phyloP scores from a whole-genome alignment of 2,888 invertebrate species.

The Tenthredo mesomela region DNA sequence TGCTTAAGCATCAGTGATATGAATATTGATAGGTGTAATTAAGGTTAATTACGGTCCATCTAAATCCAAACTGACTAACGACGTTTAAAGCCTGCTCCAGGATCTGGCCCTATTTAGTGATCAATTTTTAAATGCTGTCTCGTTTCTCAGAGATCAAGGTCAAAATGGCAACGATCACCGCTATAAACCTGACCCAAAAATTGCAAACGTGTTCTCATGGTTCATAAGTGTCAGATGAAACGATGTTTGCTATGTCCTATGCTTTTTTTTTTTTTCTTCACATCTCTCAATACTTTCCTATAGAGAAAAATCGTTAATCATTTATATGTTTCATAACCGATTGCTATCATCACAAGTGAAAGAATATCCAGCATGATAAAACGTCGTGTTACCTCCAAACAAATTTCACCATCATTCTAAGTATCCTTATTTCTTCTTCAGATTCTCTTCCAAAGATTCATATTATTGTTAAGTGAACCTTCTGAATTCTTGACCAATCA shows the following conservation, averaged over 20 bases:
- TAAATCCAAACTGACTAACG: not conserved
- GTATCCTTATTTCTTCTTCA: too few species aligned
- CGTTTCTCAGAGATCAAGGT: constrained; percentile 22
- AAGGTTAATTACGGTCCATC: not conserved
- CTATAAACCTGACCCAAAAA: constrained; percentile 34
- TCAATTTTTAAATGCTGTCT: constrained; percentile 37
- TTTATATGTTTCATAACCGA: too few species aligned
- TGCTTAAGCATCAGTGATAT: not conserved
- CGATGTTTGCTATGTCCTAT: not conserved
- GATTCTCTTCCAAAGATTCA: not conserved
- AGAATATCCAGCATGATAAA: too few species aligned
- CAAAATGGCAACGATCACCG: constrained; percentile 20
- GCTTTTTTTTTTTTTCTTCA: not conserved
- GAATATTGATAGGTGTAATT: constrained; percentile 29
- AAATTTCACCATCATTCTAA: too few species aligned
- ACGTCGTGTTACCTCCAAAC: too few species aligned
- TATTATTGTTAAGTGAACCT: not conserved
- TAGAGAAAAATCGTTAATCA: not conserved
- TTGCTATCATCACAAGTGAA: too few species aligned
- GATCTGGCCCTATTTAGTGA: not conserved
- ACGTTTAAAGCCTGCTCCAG: not conserved
- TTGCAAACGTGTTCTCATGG: not conserved
- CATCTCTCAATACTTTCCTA: not conserved
- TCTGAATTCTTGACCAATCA: not conserved
- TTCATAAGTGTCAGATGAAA: not conserved